phyloP scores from a whole-genome alignment of 2,113 vertebrate genomes.

The Thomomys bottae region DNA sequence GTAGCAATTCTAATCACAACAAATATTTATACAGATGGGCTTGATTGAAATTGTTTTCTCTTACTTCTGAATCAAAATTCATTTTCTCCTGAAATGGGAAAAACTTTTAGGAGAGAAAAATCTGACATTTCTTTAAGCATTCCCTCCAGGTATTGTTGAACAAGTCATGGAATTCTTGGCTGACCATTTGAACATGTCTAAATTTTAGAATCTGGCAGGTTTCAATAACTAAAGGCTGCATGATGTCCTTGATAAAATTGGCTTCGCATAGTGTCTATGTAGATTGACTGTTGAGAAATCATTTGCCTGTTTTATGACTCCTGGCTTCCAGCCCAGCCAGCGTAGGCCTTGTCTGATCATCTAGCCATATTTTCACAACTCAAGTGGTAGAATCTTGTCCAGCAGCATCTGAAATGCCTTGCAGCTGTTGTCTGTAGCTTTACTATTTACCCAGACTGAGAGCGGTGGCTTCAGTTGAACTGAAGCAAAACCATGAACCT shows the following conservation, averaged over 20 bases:
- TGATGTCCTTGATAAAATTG: slow-evolving; percentile 45
- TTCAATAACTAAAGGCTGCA: slow-evolving; percentile 21
- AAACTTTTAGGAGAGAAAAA: neutral
- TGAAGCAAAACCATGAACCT: neutral
- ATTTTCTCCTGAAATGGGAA: slow-evolving; percentile 1
- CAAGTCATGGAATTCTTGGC: neutral
- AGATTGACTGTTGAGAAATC: slow-evolving; percentile 28
- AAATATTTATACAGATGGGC: neutral
- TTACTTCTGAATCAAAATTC: slow-evolving; percentile 16
- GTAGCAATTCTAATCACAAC: neutral
- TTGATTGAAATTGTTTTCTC: neutral
- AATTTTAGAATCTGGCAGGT: neutral
- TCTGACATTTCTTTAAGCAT: slow-evolving; percentile 1
- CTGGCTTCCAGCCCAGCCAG: slow-evolving; percentile 30
- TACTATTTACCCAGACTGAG: slow-evolving; percentile 2
- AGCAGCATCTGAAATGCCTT: slow-evolving; percentile 31
- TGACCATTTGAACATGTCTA: neutral
- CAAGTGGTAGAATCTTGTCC: slow-evolving; percentile 57
- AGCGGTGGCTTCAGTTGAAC: slow-evolving; percentile 35
- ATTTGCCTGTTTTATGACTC: slow-evolving; percentile 40
- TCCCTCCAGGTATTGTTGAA: slow-evolving; percentile 10
- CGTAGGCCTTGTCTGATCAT: slow-evolving; percentile 14
- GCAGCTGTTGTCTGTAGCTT: slow-evolving; percentile 25
- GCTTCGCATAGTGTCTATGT: neutral
- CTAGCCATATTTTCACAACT: slow-evolving; percentile 60